Conservation (phyloP, 2,888 invertebrate genomes). For the Drosophila dives region DNA sequence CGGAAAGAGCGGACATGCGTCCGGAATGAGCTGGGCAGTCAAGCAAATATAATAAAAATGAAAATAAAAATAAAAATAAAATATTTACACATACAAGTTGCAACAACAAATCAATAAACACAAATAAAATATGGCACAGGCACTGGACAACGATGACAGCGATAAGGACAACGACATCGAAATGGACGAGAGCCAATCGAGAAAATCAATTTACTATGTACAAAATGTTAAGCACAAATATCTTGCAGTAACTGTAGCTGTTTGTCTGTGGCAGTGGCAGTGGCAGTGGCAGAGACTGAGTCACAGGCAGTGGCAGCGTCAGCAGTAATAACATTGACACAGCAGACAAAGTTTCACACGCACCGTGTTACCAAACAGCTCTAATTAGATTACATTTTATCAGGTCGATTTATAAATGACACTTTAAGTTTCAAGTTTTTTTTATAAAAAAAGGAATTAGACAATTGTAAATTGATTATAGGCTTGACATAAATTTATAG, state of each 20-base stretch:
- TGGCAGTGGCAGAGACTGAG: background rate
- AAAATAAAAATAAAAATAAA: constrained; percentile 75
- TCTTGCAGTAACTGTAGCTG: constrained; percentile 17
- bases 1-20: constrained; percentile 9
- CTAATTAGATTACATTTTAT: background rate
- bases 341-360: background rate
- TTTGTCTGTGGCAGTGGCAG: background rate
- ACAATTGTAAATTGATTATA: too few relatives aligned
- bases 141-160: constrained; percentile 35
- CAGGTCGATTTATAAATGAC: background rate
- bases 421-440: background rate
- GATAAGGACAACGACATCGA: constrained; percentile 57
- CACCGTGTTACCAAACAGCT: constrained; percentile 14
- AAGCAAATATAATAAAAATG: constrained; percentile 74
- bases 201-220: constrained; percentile 77
- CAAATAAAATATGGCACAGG: constrained; percentile 67
- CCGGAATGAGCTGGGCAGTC: constrained; percentile 17
- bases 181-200: constrained; percentile 68
- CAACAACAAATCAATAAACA: constrained; percentile 71
- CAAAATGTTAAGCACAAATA: constrained; percentile 68
- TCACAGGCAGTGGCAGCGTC: background rate
- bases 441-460: too few relatives aligned
- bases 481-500: too few relatives aligned
- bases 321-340: constrained; percentile 2
- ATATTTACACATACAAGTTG: constrained; percentile 71